Evolutionary conservation across 2,888 invertebrate species (phyloP).

Genomic region (Coenonympha glycerion): DNA sequence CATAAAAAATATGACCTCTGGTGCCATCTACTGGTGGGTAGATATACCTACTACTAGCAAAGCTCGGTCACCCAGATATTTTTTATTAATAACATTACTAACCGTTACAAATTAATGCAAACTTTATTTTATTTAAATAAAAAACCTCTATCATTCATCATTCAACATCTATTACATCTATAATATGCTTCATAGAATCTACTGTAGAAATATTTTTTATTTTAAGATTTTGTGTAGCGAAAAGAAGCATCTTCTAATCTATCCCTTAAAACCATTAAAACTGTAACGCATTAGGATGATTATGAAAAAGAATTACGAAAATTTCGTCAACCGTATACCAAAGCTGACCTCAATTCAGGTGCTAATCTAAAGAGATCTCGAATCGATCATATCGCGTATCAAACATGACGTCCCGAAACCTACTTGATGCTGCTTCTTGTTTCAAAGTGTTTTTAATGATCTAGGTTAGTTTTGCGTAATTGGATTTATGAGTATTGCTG

Average conservation of each 20-base stretch:
- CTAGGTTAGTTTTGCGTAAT: slow-evolving; percentile 1
- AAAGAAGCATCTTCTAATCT: not conserved
- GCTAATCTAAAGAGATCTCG: slow-evolving; percentile 55
- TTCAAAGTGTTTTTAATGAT: slow-evolving; percentile 6
- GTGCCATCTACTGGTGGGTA: too few relatives aligned
- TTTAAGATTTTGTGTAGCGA: too few relatives aligned
- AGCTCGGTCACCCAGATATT: too few relatives aligned
- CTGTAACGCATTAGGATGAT: slow-evolving; percentile 8
- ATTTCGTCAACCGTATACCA: slow-evolving; percentile 36
- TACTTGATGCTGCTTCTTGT: slow-evolving; percentile 26
- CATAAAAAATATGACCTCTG: too few relatives aligned
- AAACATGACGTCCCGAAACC: slow-evolving; percentile 42
- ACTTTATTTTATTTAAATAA: too few relatives aligned
- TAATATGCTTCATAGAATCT: too few relatives aligned
- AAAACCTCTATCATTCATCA: slow-evolving; percentile 1
- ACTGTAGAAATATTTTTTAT: too few relatives aligned
- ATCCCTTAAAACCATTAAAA: slow-evolving; percentile 11
- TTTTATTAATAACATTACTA: too few relatives aligned
- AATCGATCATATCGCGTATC: slow-evolving; percentile 47
- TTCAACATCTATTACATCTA: slow-evolving; percentile 6
- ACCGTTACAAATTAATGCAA: too few relatives aligned
- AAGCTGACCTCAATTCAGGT: slow-evolving; percentile 47
- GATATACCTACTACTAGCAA: too few relatives aligned
- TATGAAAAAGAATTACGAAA: not conserved
- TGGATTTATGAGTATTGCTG: not conserved